Base-by-base conservation (phyloP, 2,797 vertebrate genomes). In the Perodicticus potto region DNA sequence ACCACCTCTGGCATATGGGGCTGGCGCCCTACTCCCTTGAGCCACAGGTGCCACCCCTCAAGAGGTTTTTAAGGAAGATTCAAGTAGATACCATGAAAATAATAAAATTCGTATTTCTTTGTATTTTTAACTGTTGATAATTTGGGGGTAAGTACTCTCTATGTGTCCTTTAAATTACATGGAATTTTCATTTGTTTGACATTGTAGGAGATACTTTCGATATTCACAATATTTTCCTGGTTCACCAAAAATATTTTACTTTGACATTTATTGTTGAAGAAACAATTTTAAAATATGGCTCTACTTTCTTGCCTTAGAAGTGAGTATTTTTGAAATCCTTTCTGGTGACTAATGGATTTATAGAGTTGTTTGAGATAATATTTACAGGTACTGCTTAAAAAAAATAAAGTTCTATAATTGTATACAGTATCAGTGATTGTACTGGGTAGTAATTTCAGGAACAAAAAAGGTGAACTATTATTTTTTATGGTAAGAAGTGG, bases 211-310 rank as follows among this genome's bases (percentile, higher is more conserved):
- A 45, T 73, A 49, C 1, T 22, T 91, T 95, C 94, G 17, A 49
- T 43, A 61, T 2, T 37, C 2, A 77, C 23, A 67, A 61, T 83
- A 70, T 95, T 77, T 5, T 97, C 22, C 55, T 94, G 19, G 34
- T 81, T 57, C 16, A 81, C 45, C 17, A 53, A 59, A 25, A 76
- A 10, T 81, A 90, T 78, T 63, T 96, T 86, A n/a, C 11, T 92
- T 89, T 93, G 53, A 90, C 6, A 69, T 80, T 57, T 89, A 92
- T 69, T 55, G 67, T 27, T 78, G 7, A 89, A 89, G 32, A 81
- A 65, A 67, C 72, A 61, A 83, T 92, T 81, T 92, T 8, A 81
- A 82, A 91, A 61, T 86, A 49, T 69, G 10, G 5, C 70, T 95
- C 25, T 69, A 19, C 13, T 77, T 53, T 76, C n/a, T 86, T 80